Conservation (phyloP, 2,113 vertebrate species). For the Actenoides hombroni region DNA sequence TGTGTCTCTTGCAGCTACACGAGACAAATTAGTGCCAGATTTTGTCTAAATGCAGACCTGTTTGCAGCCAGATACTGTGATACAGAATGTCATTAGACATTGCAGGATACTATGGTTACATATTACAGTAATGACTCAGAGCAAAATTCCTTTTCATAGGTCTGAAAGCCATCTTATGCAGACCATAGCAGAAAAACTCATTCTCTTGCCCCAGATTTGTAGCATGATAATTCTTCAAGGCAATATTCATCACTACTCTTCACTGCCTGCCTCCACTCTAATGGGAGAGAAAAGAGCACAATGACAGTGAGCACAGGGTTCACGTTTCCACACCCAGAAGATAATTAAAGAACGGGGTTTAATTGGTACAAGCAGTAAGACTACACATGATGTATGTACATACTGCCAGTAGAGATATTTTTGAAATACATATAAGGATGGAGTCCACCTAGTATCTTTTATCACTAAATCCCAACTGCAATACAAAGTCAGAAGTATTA, state of each 20-base stretch:
- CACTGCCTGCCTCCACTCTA: not conserved
- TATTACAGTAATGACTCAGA: not conserved
- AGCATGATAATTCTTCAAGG: not conserved
- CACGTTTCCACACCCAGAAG: not conserved
- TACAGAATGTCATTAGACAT: not conserved
- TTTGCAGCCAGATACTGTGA: not conserved
- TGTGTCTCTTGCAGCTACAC: not conserved
- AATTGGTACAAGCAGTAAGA: not conserved
- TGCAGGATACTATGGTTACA: not conserved
- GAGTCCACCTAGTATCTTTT: not conserved
- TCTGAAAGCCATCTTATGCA: not conserved
- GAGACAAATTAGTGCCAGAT: not conserved
- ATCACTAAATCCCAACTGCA: not conserved
- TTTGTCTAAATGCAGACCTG: not conserved
- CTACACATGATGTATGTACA: not conserved
- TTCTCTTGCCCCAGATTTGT: not conserved
- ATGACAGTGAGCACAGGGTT: not conserved
- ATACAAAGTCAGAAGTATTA: not conserved
- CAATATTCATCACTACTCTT: not conserved
- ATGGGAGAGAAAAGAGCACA: not conserved
- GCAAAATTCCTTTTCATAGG: not conserved
- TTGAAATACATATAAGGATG: not conserved
- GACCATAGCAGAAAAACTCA: not conserved
- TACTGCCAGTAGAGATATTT: not conserved
- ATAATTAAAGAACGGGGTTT: not conserved